Percentiles rank a stretch among this genome's conserved stretches.
Evolutionary conservation across 2,113 vertebrate genomes (phyloP).

Genomic region (Channa maculata): DNA sequence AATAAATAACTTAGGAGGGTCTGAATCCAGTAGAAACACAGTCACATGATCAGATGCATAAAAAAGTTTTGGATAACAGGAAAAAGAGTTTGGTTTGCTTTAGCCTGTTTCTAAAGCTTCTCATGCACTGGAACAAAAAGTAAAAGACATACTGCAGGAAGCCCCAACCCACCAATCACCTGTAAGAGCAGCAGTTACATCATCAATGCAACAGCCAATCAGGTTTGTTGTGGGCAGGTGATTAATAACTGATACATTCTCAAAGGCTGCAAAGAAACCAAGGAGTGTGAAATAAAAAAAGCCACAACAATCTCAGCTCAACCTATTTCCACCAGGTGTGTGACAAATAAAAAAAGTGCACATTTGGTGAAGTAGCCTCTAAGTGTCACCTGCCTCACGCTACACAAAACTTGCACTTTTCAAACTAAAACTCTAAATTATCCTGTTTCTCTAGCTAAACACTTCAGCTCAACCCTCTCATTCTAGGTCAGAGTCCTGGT

Average conservation of each 20-base stretch:
- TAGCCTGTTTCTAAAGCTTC: constrained; percentile 26
- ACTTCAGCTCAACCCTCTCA: neutral
- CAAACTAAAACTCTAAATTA: constrained; percentile 46
- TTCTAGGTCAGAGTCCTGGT: neutral
- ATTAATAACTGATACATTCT: constrained; percentile 63
- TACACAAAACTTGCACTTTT: constrained; percentile 54
- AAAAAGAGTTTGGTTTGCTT: neutral
- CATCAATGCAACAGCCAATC: constrained; percentile 61
- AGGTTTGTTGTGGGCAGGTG: constrained; percentile 39
- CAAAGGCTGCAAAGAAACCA: constrained; percentile 29
- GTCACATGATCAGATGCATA: neutral
- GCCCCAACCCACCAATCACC: constrained; percentile 41
- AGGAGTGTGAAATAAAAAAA: constrained; percentile 14
- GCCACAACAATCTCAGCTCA: neutral
- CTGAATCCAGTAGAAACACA: constrained; percentile 6
- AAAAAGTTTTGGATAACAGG: constrained; percentile 12
- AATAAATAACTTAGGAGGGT: constrained; percentile 30
- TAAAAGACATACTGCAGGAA: constrained; percentile 24
- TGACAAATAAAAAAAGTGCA: constrained; percentile 65
- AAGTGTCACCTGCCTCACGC: constrained; percentile 44
- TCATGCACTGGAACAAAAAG: constrained; percentile 56
- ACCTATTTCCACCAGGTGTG: neutral
- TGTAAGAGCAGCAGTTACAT: constrained; percentile 54
- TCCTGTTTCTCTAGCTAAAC: neutral
- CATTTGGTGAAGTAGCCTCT: constrained; percentile 68